A percentile compares a stretch with the other conserved stretches of the same genome.
Evolutionary conservation across 2,113 vertebrate genomes (phyloP).

Genomic region (Salvelinus fontinalis): DNA sequence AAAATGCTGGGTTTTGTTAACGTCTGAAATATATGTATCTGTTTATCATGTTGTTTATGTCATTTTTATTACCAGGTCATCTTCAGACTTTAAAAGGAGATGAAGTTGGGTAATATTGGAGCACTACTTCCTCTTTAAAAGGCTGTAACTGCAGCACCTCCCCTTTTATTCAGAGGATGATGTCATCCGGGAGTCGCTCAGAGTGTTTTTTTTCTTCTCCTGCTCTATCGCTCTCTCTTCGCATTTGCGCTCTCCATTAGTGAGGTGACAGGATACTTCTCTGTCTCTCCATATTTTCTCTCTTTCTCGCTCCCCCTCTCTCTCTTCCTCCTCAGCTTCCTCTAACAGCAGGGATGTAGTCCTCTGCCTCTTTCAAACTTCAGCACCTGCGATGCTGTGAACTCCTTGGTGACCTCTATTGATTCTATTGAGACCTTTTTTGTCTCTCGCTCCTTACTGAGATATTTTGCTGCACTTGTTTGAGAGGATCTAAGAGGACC

Average conservation of each 20-base stretch:
- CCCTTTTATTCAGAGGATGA: conserved; percentile 49
- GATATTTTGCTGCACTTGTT: neutral
- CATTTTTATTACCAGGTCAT: too few relatives aligned
- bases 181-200: conserved; percentile 54
- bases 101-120: neutral
- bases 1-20: too few relatives aligned
- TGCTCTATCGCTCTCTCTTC: conserved; percentile 1
- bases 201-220: conserved; percentile 27
- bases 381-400: conserved; percentile 25
- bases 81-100: too few relatives aligned
- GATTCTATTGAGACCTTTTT: neutral
- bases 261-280: conserved; percentile 2
- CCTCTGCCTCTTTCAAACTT: conserved; percentile 40
- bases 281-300: conserved; percentile 13
- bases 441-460: neutral
- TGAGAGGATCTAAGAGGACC: neutral
- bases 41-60: too few relatives aligned
- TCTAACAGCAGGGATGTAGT: conserved; percentile 52
- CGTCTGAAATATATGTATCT: too few relatives aligned
- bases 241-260: conserved; percentile 23
- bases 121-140: conserved; percentile 61
- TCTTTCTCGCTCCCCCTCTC: conserved; percentile 16
- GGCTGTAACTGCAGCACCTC: conserved; percentile 55
- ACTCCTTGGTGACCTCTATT: conserved; percentile 26
- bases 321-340: conserved; percentile 17